These are phyloP conservation scores for Hormiphora californensis DNA, from an alignment of 37 sponge, comb jelly and placozoan species.

Conservation along the genomic window DNA sequence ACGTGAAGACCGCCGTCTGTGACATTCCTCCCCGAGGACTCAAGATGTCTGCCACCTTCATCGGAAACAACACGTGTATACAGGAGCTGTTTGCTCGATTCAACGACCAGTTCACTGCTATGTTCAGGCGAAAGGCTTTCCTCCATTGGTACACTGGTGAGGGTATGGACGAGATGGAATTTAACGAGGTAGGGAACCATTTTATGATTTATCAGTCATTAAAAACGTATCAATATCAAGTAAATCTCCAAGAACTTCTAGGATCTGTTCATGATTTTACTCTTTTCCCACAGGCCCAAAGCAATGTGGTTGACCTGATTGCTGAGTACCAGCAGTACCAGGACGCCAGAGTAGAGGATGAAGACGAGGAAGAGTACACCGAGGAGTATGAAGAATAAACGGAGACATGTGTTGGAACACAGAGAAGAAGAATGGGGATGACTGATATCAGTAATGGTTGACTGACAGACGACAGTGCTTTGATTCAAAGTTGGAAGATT, in stretches of 20 bases:
- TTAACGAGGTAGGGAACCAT: conserved; percentile 86
- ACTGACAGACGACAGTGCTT: too few species aligned
- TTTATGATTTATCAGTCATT: too few species aligned
- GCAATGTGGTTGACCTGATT: neutral
- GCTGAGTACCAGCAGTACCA: neutral
- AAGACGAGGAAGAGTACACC: neutral
- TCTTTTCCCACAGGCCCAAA: neutral
- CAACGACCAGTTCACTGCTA: conserved; percentile 99
- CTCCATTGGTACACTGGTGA: conserved; percentile 99
- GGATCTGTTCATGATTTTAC: too few species aligned
- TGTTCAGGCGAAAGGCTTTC: conserved; percentile 99
- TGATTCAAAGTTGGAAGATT: too few species aligned
- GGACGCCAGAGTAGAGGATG: neutral
- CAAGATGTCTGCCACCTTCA: conserved; percentile 98
- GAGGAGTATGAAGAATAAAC: conserved; percentile 5
- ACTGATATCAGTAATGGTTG: too few species aligned
- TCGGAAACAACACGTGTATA: conserved; percentile 99
- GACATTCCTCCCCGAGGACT: conserved; percentile 72
- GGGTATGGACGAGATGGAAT: conserved; percentile 72
- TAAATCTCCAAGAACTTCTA: too few species aligned
- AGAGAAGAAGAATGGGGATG: too few species aligned
- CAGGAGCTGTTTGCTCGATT: conserved; percentile 99
- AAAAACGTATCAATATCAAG: too few species aligned
- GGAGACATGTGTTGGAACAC: too few species aligned
- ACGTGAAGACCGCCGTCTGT: conserved; percentile 55